Percentiles rank a stretch among this genome's conserved stretches.
phyloP scores from a whole-genome alignment of 2,888 invertebrate genomes.

The Lycocerus yunnanus region DNA sequence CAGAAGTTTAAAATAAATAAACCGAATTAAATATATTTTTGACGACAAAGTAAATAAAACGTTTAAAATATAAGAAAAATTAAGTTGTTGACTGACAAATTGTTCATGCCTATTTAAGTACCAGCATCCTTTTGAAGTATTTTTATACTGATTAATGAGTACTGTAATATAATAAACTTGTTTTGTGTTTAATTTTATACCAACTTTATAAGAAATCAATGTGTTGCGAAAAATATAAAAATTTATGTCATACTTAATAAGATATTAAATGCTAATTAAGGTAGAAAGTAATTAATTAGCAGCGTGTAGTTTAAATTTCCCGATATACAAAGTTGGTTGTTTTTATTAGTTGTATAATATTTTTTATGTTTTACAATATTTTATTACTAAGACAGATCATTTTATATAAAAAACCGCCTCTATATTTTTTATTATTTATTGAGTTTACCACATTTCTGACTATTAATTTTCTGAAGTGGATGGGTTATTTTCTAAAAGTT shows the following conservation, averaged over 20 bases:
- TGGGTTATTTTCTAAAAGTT: too few relatives aligned
- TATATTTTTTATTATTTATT: too few relatives aligned
- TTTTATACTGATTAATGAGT: neutral
- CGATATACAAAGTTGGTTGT: neutral
- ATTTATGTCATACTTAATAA: neutral
- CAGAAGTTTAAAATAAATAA: neutral
- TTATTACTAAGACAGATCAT: too few relatives aligned
- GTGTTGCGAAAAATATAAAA: neutral
- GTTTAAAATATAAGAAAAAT: slow-evolving; percentile 16
- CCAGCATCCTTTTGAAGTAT: slow-evolving; percentile 20
- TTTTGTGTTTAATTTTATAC: neutral
- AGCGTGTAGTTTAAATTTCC: neutral
- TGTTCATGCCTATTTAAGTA: slow-evolving; percentile 22
- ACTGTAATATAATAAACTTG: neutral
- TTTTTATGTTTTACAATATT: neutral
- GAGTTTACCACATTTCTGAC: too few relatives aligned
- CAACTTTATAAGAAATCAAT: neutral
- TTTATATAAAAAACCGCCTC: too few relatives aligned
- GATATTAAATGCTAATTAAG: neutral
- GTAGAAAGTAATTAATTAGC: neutral
- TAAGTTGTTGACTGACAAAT: slow-evolving; percentile 24
- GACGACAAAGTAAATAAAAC: slow-evolving; percentile 8
- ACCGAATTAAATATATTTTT: neutral
- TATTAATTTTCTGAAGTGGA: too few relatives aligned
- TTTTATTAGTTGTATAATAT: neutral